phyloP scores from a whole-genome alignment of 2,113 vertebrate species.

The Rhynchomys soricoides region DNA sequence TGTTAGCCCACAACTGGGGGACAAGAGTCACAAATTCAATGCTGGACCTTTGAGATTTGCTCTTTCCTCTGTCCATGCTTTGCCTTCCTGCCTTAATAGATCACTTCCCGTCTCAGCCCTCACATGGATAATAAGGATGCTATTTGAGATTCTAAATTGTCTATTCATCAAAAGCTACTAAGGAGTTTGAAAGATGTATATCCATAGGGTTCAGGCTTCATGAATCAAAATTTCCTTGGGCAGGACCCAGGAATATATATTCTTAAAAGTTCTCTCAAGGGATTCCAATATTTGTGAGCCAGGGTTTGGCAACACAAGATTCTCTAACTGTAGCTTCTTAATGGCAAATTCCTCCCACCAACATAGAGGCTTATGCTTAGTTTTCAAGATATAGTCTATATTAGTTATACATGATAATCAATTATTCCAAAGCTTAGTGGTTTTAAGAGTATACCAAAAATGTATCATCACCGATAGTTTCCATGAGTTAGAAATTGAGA shows the following conservation, averaged over 20 bases:
- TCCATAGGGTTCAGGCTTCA: background rate
- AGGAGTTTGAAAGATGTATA: background rate
- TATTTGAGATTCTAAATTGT: background rate
- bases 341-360: background rate
- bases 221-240: background rate
- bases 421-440: background rate
- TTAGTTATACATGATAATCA: background rate
- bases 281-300: background rate
- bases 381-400: background rate
- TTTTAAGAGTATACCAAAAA: background rate
- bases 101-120: background rate
- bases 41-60: background rate
- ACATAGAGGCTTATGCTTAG: background rate
- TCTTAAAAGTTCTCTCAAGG: slow-evolving; percentile 26
- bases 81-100: background rate
- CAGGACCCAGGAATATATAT: background rate
- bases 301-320: background rate
- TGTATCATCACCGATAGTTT: background rate
- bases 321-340: background rate
- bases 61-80: background rate
- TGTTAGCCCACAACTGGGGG: background rate
- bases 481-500: background rate
- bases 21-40: background rate
- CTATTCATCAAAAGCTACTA: background rate
- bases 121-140: background rate